These are phyloP conservation scores for Diceros bicornis DNA, from an alignment of 2,797 vertebrate species.

Conservation along the genomic window DNA sequence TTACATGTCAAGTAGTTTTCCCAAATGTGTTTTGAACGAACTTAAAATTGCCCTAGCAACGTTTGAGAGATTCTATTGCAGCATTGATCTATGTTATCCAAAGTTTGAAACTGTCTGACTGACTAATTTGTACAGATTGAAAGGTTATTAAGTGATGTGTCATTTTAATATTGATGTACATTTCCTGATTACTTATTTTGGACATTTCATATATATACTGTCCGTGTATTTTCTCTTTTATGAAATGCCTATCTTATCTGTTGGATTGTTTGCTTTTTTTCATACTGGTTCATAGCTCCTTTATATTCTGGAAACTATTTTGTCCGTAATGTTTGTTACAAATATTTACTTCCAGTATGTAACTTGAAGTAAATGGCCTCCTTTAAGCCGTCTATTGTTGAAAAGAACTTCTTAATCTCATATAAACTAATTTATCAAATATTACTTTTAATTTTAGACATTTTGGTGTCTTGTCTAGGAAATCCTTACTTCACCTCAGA, in stretches of 20 bases:
- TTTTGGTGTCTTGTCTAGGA: background rate
- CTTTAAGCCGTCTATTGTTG: background rate
- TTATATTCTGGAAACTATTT: background rate
- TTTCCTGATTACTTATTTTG: slow-evolving; percentile 28
- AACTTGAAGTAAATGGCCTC: background rate
- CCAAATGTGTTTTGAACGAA: background rate
- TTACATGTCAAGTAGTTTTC: background rate
- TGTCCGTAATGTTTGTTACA: background rate
- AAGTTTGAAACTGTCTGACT: background rate
- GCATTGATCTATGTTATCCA: background rate
- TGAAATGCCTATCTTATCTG: background rate
- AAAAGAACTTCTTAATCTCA: background rate
- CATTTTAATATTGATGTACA: background rate
- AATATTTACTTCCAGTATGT: background rate
- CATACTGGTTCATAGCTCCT: background rate
- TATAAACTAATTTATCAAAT: background rate
- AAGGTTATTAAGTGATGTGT: background rate
- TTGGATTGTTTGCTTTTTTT: background rate
- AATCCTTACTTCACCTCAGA: background rate
- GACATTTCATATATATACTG: background rate
- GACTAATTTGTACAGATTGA: background rate
- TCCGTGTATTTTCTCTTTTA: background rate
- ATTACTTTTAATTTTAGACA: background rate
- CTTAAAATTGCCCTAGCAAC: background rate
- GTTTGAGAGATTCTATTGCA: background rate